Base-by-base conservation (phyloP, 2,113 vertebrate species). In the Delphinus delphis region DNA sequence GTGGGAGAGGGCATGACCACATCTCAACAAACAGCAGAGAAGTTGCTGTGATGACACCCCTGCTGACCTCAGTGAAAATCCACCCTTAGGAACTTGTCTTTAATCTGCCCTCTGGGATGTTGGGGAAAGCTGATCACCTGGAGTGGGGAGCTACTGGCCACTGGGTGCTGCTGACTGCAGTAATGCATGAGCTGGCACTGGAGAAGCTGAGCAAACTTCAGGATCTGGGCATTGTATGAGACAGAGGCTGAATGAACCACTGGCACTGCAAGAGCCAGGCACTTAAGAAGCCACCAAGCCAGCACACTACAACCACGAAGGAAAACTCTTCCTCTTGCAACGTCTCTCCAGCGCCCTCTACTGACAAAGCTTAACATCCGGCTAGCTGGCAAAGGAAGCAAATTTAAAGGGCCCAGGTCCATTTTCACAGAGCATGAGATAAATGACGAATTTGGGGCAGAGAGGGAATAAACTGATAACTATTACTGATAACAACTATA, bases 341-440 rank as follows among this genome's bases (percentile, higher is more conserved):
- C 50, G 76, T 74, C 36, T 82, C 68, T 91, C 53, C n/a, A 58
- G 58, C 44, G 68, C 76, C 71, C 91, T 68, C 76, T 55, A 70
- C n/a, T 70, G 62, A 86, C n/a, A 70, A 91, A 87, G 68, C 70
- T 87, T 90, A 95, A 93, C 31, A 65, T 77, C 53, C 53, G 10
- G 31, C 81, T 17, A 28, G 41, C 44, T 63, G 20, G 62, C 90
- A 76, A 95, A 68, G n/a, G 36, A 82, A 93, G 82, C 58, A 92
- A 36, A 81, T 4, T 74, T 74, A 83, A 94, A 88, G 14, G 9
- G 31, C 26, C 28, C 38, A 62, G 60, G 28, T 65, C 23, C 65
- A 86, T 90, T 90, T 73, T 79, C 65, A 71, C 44, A 60, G 44
- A 41, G 2, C 8, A 73, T 31, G 2, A 8, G 74, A 58, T 76